Percentiles rank a stretch among this genome's conserved stretches.
Conservation (phyloP, 2,113 vertebrate species). For the Centrocercus urophasianus region DNA sequence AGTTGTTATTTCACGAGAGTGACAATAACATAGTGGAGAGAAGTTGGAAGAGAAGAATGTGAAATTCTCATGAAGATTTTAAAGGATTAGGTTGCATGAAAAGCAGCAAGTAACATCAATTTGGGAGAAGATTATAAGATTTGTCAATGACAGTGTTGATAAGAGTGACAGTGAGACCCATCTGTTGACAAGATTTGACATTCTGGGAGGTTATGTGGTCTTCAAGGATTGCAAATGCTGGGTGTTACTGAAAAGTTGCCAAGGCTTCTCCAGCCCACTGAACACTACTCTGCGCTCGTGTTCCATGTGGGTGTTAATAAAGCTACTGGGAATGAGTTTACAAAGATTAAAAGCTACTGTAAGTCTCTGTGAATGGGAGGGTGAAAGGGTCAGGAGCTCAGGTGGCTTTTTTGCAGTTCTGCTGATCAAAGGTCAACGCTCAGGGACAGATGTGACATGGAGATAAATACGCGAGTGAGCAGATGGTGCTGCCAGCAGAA, state of each 20-base stretch:
- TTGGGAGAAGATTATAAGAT: not conserved
- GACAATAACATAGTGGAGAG: not conserved
- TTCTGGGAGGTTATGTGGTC: not conserved
- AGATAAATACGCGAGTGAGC: slow-evolving; percentile 40
- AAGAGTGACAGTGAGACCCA: not conserved
- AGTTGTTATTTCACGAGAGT: not conserved
- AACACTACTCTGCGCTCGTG: not conserved
- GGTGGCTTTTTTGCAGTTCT: slow-evolving; percentile 52
- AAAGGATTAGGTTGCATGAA: not conserved
- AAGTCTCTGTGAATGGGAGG: not conserved
- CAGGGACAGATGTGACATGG: slow-evolving; percentile 28
- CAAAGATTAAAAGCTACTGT: slow-evolving; percentile 37
- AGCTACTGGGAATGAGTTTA: not conserved
- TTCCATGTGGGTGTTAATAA: not conserved
- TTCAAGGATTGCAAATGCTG: not conserved
- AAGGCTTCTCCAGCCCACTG: not conserved
- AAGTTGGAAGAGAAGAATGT: not conserved
- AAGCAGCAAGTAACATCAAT: not conserved
- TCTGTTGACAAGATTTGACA: slow-evolving; percentile 10
- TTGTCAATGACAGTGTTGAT: not conserved
- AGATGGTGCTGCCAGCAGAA: slow-evolving; percentile 53
- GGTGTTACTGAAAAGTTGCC: not conserved
- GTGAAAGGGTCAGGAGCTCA: slow-evolving; percentile 58
- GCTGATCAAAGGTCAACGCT: slow-evolving; percentile 47
- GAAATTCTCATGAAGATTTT: not conserved